phyloP scores from a whole-genome alignment of 2,113 vertebrate species.

The Psittacula cyanocephala region DNA sequence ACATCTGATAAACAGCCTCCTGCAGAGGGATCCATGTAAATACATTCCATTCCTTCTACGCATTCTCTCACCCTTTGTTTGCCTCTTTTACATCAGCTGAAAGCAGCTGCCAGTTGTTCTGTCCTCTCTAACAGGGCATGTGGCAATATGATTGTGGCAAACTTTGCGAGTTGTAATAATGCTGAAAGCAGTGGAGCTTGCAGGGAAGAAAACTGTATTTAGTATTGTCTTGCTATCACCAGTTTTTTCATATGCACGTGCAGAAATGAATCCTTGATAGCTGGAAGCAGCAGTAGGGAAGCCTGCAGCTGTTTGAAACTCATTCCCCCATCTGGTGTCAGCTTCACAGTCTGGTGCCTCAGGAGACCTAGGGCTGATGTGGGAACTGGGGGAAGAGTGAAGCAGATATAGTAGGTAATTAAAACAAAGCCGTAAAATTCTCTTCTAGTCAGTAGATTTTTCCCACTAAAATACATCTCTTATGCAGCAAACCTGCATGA shows the following conservation, averaged over 20 bases:
- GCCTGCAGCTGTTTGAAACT: neutral
- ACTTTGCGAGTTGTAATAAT: neutral
- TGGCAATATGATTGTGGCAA: neutral
- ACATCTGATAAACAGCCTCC: constrained; percentile 1
- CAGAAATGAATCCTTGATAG: neutral
- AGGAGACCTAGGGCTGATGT: neutral
- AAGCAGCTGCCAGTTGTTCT: neutral
- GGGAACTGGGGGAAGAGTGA: neutral
- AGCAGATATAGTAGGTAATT: neutral
- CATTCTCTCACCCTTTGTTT: neutral
- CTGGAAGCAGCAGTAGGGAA: neutral
- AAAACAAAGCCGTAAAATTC: neutral
- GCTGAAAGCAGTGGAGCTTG: neutral
- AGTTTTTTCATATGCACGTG: neutral
- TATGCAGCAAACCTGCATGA: neutral
- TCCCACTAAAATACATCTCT: neutral
- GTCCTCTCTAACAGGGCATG: neutral
- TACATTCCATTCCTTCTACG: neutral
- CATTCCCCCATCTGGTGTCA: neutral
- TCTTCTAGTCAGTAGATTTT: neutral
- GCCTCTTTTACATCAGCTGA: neutral
- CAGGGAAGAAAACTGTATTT: neutral
- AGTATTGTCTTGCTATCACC: neutral
- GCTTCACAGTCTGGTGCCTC: constrained; percentile 2
- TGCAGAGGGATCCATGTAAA: neutral